Evolutionary conservation across 2,888 invertebrate species (phyloP).

Genomic region (Smittia aterrima): DNA sequence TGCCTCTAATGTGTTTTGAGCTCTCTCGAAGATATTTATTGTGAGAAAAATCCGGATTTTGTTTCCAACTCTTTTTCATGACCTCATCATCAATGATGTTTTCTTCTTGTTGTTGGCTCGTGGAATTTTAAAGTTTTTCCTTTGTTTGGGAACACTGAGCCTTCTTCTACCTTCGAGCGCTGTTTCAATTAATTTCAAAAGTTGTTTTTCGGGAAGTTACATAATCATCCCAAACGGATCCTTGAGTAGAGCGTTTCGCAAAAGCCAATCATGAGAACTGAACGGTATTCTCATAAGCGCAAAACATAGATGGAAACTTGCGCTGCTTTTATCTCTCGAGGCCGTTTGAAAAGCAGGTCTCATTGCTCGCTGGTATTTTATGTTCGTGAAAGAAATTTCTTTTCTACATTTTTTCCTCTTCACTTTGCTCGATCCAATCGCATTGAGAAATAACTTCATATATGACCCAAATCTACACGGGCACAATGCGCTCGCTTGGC

Average conservation of each 20-base stretch:
- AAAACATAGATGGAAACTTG: neutral
- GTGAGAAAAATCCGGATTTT: conserved; percentile 30
- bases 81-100: conserved; percentile 21
- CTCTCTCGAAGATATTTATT: neutral
- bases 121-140: neutral
- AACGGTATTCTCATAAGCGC: neutral
- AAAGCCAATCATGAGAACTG: neutral
- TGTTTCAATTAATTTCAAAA: neutral
- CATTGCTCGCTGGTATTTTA: neutral
- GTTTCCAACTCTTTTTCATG: conserved; percentile 20
- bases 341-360: conserved; percentile 15
- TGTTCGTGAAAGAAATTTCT: conserved; percentile 20
- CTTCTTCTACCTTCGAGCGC: neutral
- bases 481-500: neutral
- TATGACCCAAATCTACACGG: conserved; percentile 34
- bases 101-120: neutral
- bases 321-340: conserved; percentile 16
- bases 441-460: conserved; percentile 37
- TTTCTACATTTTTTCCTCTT: conserved; percentile 22
- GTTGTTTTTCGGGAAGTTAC: neutral
- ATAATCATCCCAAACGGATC: neutral
- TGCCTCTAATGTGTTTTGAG: neutral
- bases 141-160: neutral
- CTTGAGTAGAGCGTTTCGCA: neutral
- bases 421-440: conserved; percentile 20